These are phyloP conservation scores for Eucera pruinosa DNA, from an alignment of 2,888 invertebrate species.

Conservation along the genomic window DNA sequence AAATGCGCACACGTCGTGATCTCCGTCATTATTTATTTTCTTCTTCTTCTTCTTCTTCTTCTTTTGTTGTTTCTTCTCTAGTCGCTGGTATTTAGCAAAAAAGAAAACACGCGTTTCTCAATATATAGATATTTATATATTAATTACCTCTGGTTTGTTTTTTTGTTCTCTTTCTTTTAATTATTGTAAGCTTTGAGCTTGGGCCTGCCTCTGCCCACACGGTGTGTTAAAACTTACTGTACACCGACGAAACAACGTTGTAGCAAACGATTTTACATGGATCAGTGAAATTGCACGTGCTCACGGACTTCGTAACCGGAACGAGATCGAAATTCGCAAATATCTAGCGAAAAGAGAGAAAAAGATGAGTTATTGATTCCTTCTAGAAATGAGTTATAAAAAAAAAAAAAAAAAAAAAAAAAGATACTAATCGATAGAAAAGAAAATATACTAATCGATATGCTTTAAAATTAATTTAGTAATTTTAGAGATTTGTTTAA, in stretches of 20 bases:
- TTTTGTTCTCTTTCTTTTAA: conserved; percentile 61
- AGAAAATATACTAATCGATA: too few species aligned
- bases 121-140: conserved; percentile 49
- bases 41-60: background rate
- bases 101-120: conserved; percentile 44
- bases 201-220: conserved; percentile 65
- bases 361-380: too few species aligned
- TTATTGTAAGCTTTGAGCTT: conserved; percentile 82
- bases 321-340: too few species aligned
- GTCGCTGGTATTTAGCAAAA: conserved; percentile 55
- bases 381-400: too few species aligned
- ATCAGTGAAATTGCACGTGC: too few species aligned
- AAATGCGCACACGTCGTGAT: conserved; percentile 67
- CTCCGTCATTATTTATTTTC: conserved; percentile 14
- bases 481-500: too few species aligned
- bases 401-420: too few species aligned
- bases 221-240: conserved; percentile 54
- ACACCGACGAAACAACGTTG: conserved; percentile 43
- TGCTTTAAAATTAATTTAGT: too few species aligned
- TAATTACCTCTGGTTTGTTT: conserved; percentile 56
- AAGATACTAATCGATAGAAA: too few species aligned
- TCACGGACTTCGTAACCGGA: too few species aligned
- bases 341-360: too few species aligned
- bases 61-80: conserved; percentile 3
- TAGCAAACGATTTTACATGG: conserved; percentile 39